These are phyloP conservation scores for Ciconia maguari DNA, from an alignment of 2,113 vertebrate genomes.

Conservation along the genomic window DNA sequence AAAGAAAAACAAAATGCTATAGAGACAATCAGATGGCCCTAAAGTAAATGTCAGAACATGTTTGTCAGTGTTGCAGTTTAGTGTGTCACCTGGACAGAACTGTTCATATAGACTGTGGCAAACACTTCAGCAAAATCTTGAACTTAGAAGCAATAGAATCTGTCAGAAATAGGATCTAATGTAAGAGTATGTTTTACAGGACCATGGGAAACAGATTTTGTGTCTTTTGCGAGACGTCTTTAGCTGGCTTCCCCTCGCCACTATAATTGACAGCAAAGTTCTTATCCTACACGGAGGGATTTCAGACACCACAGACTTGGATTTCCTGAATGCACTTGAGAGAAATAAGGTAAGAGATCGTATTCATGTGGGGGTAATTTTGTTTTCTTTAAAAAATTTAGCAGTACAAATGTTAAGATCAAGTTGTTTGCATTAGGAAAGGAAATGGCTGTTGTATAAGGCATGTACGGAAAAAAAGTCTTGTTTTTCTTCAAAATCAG, in stretches of 20 bases:
- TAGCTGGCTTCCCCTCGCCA: slow-evolving; percentile 89
- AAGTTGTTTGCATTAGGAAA: neutral
- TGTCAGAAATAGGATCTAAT: neutral
- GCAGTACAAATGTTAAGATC: neutral
- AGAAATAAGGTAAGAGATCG: slow-evolving; percentile 84
- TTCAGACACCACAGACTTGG: slow-evolving; percentile 89
- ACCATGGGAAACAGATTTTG: slow-evolving; percentile 83
- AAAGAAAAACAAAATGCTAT: neutral
- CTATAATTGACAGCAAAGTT: slow-evolving; percentile 89
- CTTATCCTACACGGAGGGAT: slow-evolving; percentile 94
- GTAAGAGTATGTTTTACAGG: slow-evolving; percentile 67
- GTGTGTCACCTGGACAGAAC: neutral
- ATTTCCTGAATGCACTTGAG: slow-evolving; percentile 81
- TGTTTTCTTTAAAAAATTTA: neutral
- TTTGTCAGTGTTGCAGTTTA: neutral
- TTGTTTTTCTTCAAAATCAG: neutral
- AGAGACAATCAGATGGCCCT: neutral
- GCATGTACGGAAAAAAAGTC: neutral
- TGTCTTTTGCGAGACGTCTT: slow-evolving; percentile 87
- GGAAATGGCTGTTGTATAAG: neutral
- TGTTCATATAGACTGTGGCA: neutral
- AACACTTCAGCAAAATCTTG: neutral
- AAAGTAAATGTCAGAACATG: neutral
- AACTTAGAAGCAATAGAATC: neutral
- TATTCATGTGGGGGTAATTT: neutral